Evolutionary conservation across 2,797 vertebrate genomes (phyloP).

Genomic region (Phoeniculus purpureus): DNA sequence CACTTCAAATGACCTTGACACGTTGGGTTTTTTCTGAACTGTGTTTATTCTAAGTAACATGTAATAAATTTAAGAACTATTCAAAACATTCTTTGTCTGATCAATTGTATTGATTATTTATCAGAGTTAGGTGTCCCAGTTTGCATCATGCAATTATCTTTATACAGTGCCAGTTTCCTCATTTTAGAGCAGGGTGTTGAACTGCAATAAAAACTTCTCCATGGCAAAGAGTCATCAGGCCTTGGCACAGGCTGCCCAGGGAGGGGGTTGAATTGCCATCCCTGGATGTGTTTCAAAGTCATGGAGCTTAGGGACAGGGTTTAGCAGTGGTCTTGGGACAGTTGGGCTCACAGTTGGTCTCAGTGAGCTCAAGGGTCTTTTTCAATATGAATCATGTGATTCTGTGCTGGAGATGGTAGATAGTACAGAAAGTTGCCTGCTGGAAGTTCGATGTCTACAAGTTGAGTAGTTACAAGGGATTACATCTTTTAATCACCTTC

Average conservation of each 20-base stretch:
- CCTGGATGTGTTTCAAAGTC: too few species aligned
- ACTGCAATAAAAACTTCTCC: neutral
- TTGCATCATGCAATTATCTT: neutral
- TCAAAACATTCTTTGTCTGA: neutral
- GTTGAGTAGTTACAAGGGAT: neutral
- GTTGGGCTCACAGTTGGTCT: too few species aligned
- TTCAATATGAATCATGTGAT: too few species aligned
- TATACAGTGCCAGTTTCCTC: neutral
- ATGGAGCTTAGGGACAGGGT: too few species aligned
- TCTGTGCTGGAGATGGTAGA: neutral
- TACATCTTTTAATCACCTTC: neutral
- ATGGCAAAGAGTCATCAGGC: too few species aligned
- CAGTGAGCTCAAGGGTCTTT: too few species aligned
- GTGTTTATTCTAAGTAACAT: neutral
- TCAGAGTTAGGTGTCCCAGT: neutral
- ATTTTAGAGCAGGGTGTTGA: neutral
- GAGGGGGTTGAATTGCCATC: too few species aligned
- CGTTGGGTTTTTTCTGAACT: neutral
- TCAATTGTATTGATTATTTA: neutral
- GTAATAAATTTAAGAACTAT: neutral
- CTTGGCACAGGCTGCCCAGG: too few species aligned
- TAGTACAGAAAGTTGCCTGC: neutral
- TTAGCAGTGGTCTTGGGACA: too few species aligned
- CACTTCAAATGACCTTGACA: neutral
- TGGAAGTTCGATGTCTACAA: neutral